phyloP scores from a whole-genome alignment of 2,888 invertebrate species.

The Harmothoe impar region DNA sequence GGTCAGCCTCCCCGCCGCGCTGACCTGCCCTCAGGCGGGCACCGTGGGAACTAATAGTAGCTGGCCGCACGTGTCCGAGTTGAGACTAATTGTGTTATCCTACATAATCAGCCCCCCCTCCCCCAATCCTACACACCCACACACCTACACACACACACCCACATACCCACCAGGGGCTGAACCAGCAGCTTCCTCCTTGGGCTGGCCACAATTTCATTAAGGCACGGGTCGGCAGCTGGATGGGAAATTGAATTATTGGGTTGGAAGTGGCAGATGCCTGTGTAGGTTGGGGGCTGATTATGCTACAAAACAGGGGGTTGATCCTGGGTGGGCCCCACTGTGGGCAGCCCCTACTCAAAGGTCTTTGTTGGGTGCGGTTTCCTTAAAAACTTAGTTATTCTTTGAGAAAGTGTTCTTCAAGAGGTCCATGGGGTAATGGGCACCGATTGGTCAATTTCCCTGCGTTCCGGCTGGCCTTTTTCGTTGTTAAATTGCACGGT shows the following conservation, averaged over 20 bases:
- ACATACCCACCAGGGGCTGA: neutral
- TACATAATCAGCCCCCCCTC: neutral
- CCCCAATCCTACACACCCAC: neutral
- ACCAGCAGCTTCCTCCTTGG: neutral
- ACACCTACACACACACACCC: too few relatives aligned
- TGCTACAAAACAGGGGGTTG: neutral
- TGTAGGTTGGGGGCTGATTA: neutral
- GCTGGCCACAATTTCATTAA: neutral
- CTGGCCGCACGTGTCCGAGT: neutral
- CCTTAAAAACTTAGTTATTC: too few relatives aligned
- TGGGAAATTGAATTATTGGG: slow-evolving; percentile 4
- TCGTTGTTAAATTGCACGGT: too few relatives aligned
- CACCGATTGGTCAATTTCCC: too few relatives aligned
- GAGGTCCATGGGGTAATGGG: too few relatives aligned
- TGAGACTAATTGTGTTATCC: slow-evolving; percentile 15
- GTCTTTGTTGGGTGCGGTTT: neutral
- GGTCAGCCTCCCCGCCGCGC: too few relatives aligned
- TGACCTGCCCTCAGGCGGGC: neutral
- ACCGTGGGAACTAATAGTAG: neutral
- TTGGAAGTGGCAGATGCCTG: neutral
- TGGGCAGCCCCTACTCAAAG: too few relatives aligned
- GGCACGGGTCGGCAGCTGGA: neutral
- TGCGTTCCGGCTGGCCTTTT: too few relatives aligned
- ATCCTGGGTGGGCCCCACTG: neutral
- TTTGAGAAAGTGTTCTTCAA: too few relatives aligned